Evolutionary conservation across 1,140 invertebrate genomes (phyloP).

Genomic region (Planococcus citri): DNA sequence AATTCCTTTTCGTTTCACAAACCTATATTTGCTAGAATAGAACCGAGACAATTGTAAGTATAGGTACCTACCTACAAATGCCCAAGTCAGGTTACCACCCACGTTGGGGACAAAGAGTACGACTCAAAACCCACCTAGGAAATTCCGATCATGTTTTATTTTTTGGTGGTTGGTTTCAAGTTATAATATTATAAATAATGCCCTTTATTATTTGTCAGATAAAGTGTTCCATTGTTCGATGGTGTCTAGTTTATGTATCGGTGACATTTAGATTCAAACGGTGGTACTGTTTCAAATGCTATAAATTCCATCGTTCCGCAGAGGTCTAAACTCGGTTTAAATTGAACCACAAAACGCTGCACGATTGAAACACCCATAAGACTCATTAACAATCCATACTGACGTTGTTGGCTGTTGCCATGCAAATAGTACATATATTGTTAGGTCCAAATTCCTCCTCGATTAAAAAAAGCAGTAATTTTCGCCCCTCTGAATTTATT

Average conservation of each 20-base stretch:
- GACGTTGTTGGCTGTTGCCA: neutral
- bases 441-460: too few relatives aligned
- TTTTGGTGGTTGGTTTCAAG: too few relatives aligned
- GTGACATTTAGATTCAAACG: conserved; percentile 3
- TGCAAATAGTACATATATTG: neutral
- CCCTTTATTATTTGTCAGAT: neutral
- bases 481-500: too few relatives aligned
- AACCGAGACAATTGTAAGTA: too few relatives aligned
- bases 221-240: neutral
- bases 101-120: too few relatives aligned
- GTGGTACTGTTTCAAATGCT: neutral
- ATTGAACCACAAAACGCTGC: conserved; percentile 9
- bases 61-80: too few relatives aligned
- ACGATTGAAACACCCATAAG: conserved; percentile 17
- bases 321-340: conserved; percentile 17
- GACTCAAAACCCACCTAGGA: too few relatives aligned
- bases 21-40: too few relatives aligned
- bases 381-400: conserved; percentile 1
- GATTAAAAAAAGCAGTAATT: too few relatives aligned
- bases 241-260: neutral
- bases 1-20: too few relatives aligned
- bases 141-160: too few relatives aligned
- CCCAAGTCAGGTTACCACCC: too few relatives aligned
- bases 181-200: neutral
- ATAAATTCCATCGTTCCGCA: conserved; percentile 14